Conservation (phyloP, 1,140 invertebrate species). For the Mycetomoellerius zeteki region DNA sequence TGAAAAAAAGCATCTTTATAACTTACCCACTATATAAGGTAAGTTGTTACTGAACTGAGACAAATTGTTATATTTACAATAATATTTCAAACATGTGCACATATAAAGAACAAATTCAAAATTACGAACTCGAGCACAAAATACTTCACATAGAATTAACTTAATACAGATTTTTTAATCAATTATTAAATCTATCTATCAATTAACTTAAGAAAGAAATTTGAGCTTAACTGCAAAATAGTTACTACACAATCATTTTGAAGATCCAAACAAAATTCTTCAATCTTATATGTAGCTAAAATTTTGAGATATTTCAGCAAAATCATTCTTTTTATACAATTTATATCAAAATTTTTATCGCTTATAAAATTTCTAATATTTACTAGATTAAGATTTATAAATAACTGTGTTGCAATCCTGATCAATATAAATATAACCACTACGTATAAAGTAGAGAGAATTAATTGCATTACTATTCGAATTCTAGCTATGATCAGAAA, state of each 20-base stretch:
- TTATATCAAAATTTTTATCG: background rate
- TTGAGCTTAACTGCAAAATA: too few relatives aligned
- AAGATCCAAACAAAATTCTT: too few relatives aligned
- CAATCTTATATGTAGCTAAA: too few relatives aligned
- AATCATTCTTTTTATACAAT: background rate
- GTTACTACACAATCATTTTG: too few relatives aligned
- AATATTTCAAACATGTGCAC: background rate
- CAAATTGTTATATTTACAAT: background rate
- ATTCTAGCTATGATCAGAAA: background rate
- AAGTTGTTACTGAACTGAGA: background rate
- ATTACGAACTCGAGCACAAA: background rate
- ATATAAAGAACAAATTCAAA: background rate
- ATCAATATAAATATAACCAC: background rate
- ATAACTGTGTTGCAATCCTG: background rate
- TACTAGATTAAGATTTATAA: conserved; percentile 12
- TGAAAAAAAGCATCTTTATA: background rate
- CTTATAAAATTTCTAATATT: background rate
- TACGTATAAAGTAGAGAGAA: background rate
- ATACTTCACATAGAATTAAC: background rate
- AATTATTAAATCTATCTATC: too few relatives aligned
- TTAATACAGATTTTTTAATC: too few relatives aligned
- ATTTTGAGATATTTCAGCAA: too few relatives aligned
- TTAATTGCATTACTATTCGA: conserved; percentile 2
- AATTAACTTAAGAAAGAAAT: too few relatives aligned
- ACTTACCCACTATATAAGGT: background rate